Evolutionary conservation across 2,113 vertebrate species (phyloP).

Genomic region (Heterochromis multidens): DNA sequence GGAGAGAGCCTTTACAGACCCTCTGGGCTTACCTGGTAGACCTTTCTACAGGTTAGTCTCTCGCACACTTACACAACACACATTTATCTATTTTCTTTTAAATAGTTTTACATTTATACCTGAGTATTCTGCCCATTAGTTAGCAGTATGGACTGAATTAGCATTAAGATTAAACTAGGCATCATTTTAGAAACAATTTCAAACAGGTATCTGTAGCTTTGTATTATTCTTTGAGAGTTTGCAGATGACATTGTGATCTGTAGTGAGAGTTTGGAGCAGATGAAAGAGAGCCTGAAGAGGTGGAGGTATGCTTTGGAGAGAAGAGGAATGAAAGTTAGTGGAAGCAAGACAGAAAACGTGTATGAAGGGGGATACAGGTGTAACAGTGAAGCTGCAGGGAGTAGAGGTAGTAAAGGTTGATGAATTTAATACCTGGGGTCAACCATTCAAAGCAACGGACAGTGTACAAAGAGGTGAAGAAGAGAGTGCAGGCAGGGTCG

Average conservation of each 20-base stretch:
- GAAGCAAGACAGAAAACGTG: too few species aligned
- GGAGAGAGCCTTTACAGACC: constrained; percentile 92
- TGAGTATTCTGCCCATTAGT: not conserved
- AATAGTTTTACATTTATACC: not conserved
- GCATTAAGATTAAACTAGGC: not conserved
- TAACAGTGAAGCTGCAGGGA: too few species aligned
- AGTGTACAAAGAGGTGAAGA: too few species aligned
- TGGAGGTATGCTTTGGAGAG: not conserved
- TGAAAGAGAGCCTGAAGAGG: not conserved
- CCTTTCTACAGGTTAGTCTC: constrained; percentile 88
- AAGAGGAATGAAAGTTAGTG: not conserved
- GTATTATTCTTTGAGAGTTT: not conserved
- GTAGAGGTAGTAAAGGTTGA: too few species aligned
- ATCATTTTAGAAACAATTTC: not conserved
- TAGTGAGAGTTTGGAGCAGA: too few species aligned
- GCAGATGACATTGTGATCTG: too few species aligned
- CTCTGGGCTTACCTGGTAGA: constrained; percentile 88
- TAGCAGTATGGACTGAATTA: not conserved
- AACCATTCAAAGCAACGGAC: too few species aligned
- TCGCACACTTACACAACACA: not conserved
- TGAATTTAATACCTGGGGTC: too few species aligned
- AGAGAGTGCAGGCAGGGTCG: too few species aligned
- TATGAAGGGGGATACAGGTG: too few species aligned
- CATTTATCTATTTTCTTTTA: not conserved
- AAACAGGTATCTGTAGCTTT: not conserved